Evolutionary conservation across 2,888 invertebrate genomes (phyloP), one percentile per base, ranked within the genome.

Genomic region (Eubasilissa splendida): DNA sequence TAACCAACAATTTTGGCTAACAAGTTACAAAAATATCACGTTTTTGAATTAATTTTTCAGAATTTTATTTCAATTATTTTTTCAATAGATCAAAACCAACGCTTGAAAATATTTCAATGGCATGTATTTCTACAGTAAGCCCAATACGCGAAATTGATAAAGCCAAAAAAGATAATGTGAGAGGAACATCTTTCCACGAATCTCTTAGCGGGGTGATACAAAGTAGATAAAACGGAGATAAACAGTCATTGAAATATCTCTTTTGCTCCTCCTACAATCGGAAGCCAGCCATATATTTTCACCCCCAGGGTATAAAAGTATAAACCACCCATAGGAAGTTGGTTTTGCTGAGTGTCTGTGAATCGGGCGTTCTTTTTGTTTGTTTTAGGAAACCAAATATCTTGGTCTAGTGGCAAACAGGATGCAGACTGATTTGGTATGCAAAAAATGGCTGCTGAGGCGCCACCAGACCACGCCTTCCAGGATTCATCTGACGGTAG

Each of bases 231-330:
- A 75, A 76, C 74, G 66, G 75, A 81, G 81, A 83, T 83, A 83
- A 81, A 83, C 80, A 83, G 83, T 81, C 81, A 83, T 83, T 77
- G 83, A 79, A 65, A 77, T 80, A 81, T 76, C 77, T 63, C 73
- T 77, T 12, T 42, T 65, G 52, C 59, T 70, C 75, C 79, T 76
- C 53, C 60, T 14, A 56, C 42, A 22, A 63, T 58, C 75, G 81
- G 81, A 79, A 82, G 73, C 60, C 59, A 66, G 74, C 73, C 54
- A 79, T 79, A 81, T 81, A 75, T 81, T 79, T 73, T 68, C 42
- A 42, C 42, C 60, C 53, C 74, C 63, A 68, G 42, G 33, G 63
- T 33, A 63, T 59, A 52, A 50, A 58, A 42, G 74, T 52, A 75
- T 75, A 60, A 76, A 31, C 76, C 65, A 12, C 76, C 75, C 78